Base-by-base conservation (phyloP, 2,113 vertebrate genomes). In the Sardina pilchardus region DNA sequence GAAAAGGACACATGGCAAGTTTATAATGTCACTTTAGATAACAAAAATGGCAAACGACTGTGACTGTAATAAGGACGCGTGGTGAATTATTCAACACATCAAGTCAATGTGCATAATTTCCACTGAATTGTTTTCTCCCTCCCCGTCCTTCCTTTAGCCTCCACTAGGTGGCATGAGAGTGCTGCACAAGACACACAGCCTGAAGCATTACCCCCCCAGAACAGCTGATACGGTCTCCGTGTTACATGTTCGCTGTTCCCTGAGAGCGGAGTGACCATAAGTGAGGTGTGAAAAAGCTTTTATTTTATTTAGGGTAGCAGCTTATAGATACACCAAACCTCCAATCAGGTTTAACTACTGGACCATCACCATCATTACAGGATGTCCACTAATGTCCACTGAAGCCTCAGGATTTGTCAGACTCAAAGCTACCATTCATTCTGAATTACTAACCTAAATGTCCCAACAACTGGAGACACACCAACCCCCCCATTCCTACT, bases 61-160 rank as follows among this genome's bases (percentile, higher is more conserved):
- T 53, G 17, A 53, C 50, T 53, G 21, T 4, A 59, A 4, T 19
- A 53, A 53, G 16, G 17, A 17, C 14, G 16, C 12, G 16, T 53
- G 17, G 50, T 53, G 16, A 53, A 53, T 53, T 19, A 53, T 53
- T 16, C 2, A 53, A 19, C 50, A 47, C 45, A 47, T 47, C 7
- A 12, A 47, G 45, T 47, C 45, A 47, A 47, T 47, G 6, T 26
- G 6, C 50, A 56, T 17, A 9, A 7, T 63, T 63, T 63, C 59
- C 59, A 26, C 59, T 53, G 14, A 47, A 12, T 91, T 93, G 92
- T 42, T 42, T 42, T 42, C 39, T 4, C 39, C 39, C 39, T 42
- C 39, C 39, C 93, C 93, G 92, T 14, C 93, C 93, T 81, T 93
- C 94, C 89, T 24, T 14, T 42, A 17, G 30, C 63, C 14, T 86